Percentiles rank a stretch among this genome's conserved stretches.
Evolutionary conservation across 2,113 vertebrate genomes (phyloP).

Genomic region (Nibea albiflora): DNA sequence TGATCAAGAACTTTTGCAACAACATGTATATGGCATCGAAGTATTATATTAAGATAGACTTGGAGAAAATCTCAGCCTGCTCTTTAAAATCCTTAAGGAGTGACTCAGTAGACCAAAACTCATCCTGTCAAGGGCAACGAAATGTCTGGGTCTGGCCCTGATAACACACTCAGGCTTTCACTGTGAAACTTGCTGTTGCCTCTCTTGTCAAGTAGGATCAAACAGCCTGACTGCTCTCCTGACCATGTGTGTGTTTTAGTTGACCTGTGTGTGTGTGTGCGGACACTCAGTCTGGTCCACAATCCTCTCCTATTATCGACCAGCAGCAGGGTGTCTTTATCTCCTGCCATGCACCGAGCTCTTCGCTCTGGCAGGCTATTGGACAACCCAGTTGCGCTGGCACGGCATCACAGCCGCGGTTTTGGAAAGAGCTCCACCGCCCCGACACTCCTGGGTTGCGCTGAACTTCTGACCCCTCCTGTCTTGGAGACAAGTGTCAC

Average conservation of each 20-base stretch:
- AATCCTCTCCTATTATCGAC: slow-evolving; percentile 73
- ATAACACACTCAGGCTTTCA: slow-evolving; percentile 4
- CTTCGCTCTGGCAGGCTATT: slow-evolving; percentile 70
- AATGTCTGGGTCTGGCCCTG: slow-evolving; percentile 6
- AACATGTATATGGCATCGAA: neutral
- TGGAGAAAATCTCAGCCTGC: neutral
- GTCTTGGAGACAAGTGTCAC: slow-evolving; percentile 77
- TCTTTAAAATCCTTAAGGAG: neutral
- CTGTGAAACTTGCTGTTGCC: slow-evolving; percentile 10
- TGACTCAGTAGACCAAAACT: neutral
- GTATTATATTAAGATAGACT: neutral
- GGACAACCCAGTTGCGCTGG: slow-evolving; percentile 74
- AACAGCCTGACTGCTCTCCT: slow-evolving; percentile 10
- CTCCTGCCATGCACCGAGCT: slow-evolving; percentile 68
- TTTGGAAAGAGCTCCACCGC: slow-evolving; percentile 65
- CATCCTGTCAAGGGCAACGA: neutral
- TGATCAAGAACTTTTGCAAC: neutral
- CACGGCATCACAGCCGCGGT: slow-evolving; percentile 80
- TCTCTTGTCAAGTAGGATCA: slow-evolving; percentile 48
- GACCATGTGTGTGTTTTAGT: slow-evolving; percentile 27
- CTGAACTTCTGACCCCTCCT: slow-evolving; percentile 83
- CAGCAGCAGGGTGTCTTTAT: slow-evolving; percentile 80
- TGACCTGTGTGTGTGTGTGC: slow-evolving; percentile 10
- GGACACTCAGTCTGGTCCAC: slow-evolving; percentile 25
- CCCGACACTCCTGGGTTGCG: slow-evolving; percentile 68